Base-by-base conservation (phyloP, 2,888 invertebrate genomes). In the Anarsia innoxiella region DNA sequence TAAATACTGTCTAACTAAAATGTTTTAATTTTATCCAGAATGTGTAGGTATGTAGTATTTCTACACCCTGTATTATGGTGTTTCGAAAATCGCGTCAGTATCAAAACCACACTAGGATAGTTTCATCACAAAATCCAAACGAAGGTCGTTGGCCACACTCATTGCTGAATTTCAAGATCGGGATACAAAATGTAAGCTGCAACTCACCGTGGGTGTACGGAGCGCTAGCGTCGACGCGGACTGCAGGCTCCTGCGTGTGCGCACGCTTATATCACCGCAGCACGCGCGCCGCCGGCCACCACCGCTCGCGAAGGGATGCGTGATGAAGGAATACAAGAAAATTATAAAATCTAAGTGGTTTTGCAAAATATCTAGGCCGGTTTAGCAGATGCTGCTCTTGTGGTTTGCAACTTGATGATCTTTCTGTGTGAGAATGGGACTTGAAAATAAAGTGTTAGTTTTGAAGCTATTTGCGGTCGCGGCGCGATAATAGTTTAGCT, bases 161-260 rank as follows among this genome's bases (percentile, higher is more conserved):
- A n/a, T n/a, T n/a, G n/a, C n/a, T n/a, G n/a, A n/a, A n/a, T n/a
- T n/a, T n/a, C n/a, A n/a, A n/a, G n/a, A n/a, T n/a, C n/a, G n/a
- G n/a, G n/a, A n/a, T n/a, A n/a, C n/a, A n/a, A n/a, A n/a, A n/a
- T n/a, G n/a, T 3, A 19, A 19, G 19, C 4, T 25, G 33, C 33
- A 60, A 80, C 82, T 83, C 79, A 83, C 83, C 82, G 80, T 62
- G 59, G 67, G 62, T 74, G 78, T 76, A 69, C 72, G 66, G 56
- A 61, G 65, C 71, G 74, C 74, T 63, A 55, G 35, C 52, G 65
- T 58, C 45, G 60, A 56, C 72, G 69, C 72, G 67, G 47, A 82
- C 80, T 83, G 80, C 62, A 60, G 37, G 35, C 43, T 23, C 37
- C 12, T 44, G 56, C 51, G 49, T 45, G 32, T 13, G 59, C 66